These are phyloP conservation scores for Zaprionus gabonicus DNA, from an alignment of 1,140 invertebrate species.

Conservation along the genomic window DNA sequence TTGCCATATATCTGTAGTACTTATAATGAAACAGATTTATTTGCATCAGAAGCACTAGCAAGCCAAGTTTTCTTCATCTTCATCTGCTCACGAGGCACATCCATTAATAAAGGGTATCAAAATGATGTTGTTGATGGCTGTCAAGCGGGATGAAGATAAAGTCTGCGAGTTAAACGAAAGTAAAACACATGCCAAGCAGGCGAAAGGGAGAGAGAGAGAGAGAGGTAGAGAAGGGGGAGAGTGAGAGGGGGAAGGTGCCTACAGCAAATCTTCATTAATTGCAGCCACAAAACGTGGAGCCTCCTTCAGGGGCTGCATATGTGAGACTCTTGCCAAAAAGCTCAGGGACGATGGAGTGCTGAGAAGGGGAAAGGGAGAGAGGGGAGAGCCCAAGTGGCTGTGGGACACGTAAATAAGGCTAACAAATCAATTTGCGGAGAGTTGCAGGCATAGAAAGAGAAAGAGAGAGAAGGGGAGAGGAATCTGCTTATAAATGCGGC, in stretches of 20 bases:
- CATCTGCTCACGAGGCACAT: neutral
- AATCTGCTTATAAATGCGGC: slow-evolving; percentile 52
- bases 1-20: neutral
- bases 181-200: slow-evolving; percentile 1
- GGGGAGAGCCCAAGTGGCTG: neutral
- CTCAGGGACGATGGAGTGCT: neutral
- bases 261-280: slow-evolving; percentile 51
- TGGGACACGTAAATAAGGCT: slow-evolving; percentile 33
- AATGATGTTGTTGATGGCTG: slow-evolving; percentile 38
- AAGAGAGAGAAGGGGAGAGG: neutral
- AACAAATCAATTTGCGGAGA: slow-evolving; percentile 54
- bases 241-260: slow-evolving; percentile 1
- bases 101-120: slow-evolving; percentile 28
- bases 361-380: neutral
- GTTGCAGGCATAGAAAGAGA: neutral
- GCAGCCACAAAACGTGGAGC: slow-evolving; percentile 37
- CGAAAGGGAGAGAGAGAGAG: neutral
- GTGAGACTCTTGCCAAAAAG: slow-evolving; percentile 23
- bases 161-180: slow-evolving; percentile 24
- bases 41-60: neutral
- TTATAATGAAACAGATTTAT: neutral
- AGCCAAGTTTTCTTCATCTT: neutral
- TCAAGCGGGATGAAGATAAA: slow-evolving; percentile 38
- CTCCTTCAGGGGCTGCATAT: slow-evolving; percentile 26
- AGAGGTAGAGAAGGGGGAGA: neutral